Evolutionary conservation across 2,113 vertebrate genomes (phyloP).

Genomic region (Laticauda colubrina): DNA sequence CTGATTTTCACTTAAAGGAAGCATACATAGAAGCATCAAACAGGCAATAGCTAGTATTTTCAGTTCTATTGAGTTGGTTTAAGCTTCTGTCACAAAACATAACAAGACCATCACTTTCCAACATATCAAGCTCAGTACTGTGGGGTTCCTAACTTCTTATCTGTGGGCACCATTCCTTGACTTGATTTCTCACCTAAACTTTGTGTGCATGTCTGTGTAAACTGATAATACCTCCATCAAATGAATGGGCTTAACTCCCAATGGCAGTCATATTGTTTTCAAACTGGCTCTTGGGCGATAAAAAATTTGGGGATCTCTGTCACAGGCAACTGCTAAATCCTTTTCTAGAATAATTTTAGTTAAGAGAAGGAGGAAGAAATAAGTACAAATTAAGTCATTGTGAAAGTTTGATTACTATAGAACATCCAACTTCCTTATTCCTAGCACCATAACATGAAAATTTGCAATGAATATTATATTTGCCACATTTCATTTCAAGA

Average conservation of each 20-base stretch:
- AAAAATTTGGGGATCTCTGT: not conserved
- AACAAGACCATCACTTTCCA: not conserved
- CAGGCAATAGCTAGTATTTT: not conserved
- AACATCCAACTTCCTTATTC: not conserved
- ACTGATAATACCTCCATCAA: not conserved
- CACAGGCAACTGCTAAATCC: not conserved
- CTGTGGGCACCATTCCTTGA: not conserved
- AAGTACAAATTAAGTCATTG: not conserved
- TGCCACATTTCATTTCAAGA: slow-evolving; percentile 39
- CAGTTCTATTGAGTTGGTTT: not conserved
- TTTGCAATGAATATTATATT: not conserved
- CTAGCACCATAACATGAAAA: not conserved
- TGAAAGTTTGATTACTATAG: not conserved
- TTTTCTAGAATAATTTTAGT: not conserved
- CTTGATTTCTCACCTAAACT: not conserved
- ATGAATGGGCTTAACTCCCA: not conserved
- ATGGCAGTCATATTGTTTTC: not conserved
- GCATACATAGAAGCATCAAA: not conserved
- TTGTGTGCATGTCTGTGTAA: not conserved
- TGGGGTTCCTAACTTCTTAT: not conserved
- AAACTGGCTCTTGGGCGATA: not conserved
- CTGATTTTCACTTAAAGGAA: not conserved
- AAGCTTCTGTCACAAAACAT: not conserved
- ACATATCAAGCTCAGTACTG: not conserved
- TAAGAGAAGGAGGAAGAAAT: not conserved